These are phyloP conservation scores for Drosophila novamexicana DNA, from an alignment of 1,140 invertebrate species.

Conservation along the genomic window DNA sequence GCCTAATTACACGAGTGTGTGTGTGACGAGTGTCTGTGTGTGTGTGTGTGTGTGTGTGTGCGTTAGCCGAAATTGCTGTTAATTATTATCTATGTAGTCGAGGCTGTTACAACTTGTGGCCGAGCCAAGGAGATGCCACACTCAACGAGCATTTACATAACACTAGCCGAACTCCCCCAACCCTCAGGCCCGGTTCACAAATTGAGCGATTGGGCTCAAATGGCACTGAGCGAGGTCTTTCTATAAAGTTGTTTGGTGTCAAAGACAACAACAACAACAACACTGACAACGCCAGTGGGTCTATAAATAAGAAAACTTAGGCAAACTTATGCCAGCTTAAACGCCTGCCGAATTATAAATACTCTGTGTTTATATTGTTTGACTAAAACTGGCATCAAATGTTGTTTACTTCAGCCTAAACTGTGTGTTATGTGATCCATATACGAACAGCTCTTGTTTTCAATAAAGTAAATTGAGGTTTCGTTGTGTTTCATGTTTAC, in stretches of 20 bases:
- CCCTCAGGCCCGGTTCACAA: slow-evolving; percentile 23
- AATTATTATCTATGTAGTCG: slow-evolving; percentile 41
- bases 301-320: slow-evolving; percentile 15
- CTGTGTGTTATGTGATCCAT: not conserved
- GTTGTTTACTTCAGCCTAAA: not conserved
- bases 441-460: not conserved
- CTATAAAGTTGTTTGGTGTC: slow-evolving; percentile 57
- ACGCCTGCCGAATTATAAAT: slow-evolving; percentile 4
- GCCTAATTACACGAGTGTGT: slow-evolving; percentile 63
- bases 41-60: slow-evolving; percentile 1
- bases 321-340: not conserved
- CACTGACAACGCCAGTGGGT: slow-evolving; percentile 12
- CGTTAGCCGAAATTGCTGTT: slow-evolving; percentile 36
- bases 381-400: not conserved
- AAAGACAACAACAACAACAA: slow-evolving; percentile 34
- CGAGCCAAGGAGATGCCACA: slow-evolving; percentile 24
- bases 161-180: not conserved
- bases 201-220: slow-evolving; percentile 31
- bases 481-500: not conserved
- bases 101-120: slow-evolving; percentile 17
- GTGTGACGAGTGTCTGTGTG: not conserved
- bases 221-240: slow-evolving; percentile 39
- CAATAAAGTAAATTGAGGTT: not conserved
- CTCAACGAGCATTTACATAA: slow-evolving; percentile 47
- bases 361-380: slow-evolving; percentile 7